A percentile compares a stretch with the other conserved stretches of the same genome.
Evolutionary conservation across 1,140 invertebrate species (phyloP).

Genomic region (Dinoponera quadriceps): DNA sequence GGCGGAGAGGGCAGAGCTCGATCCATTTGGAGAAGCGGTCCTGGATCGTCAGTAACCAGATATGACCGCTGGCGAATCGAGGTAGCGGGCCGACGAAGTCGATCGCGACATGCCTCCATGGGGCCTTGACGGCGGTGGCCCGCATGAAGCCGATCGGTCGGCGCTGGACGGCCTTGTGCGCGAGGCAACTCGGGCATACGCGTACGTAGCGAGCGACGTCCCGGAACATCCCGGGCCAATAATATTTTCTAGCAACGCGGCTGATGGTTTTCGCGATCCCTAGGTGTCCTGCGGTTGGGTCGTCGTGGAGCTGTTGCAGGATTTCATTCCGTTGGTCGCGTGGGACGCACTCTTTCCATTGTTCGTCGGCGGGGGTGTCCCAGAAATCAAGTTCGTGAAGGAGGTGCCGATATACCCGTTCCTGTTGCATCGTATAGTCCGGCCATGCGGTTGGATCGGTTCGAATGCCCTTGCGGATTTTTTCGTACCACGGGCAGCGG

Average conservation of each 20-base stretch:
- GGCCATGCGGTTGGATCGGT: no score
- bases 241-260: constrained; percentile 62
- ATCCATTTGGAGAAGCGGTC: no score
- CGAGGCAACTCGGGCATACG: neutral
- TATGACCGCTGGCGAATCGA: neutral
- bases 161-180: neutral
- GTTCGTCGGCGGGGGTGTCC: no score
- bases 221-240: neutral
- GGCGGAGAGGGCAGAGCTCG: no score
- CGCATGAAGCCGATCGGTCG: neutral
- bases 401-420: neutral
- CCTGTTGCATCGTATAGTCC: neutral
- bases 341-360: neutral
- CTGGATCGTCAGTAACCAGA: no score
- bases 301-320: no score
- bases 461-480: no score
- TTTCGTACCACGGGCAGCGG: no score
- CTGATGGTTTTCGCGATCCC: neutral
- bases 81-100: neutral
- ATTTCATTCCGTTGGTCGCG: neutral
- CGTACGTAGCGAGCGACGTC: neutral
- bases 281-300: neutral
- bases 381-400: neutral
- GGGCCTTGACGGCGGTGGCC: neutral
- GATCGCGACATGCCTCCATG: neutral